These are phyloP conservation scores for Eulemur albifrons DNA, from an alignment of 2,797 vertebrate species.

Conservation along the genomic window DNA sequence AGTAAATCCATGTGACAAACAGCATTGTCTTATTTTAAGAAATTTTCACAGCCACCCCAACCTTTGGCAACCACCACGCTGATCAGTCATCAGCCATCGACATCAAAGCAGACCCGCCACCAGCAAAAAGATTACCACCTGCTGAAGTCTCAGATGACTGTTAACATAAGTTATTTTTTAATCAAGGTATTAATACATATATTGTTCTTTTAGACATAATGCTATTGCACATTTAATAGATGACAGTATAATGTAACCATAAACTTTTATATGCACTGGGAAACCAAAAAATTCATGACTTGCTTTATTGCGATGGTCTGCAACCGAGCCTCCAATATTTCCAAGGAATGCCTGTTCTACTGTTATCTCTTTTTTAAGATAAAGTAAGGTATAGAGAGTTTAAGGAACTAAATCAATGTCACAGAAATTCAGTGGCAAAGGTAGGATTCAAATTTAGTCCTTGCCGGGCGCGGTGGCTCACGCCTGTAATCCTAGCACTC, in stretches of 20 bases:
- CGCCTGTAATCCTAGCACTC: no score
- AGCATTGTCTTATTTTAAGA: neutral
- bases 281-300: neutral
- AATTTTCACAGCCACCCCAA: neutral
- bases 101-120: neutral
- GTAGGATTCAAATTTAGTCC: neutral
- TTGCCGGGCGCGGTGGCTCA: no score
- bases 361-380: constrained; percentile 6
- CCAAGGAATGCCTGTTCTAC: neutral
- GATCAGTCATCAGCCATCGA: neutral
- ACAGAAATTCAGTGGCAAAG: neutral
- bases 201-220: neutral
- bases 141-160: neutral
- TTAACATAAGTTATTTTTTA: neutral
- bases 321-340: neutral
- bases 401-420: neutral
- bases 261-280: neutral
- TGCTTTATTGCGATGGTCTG: neutral
- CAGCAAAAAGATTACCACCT: neutral
- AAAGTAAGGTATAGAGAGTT: neutral
- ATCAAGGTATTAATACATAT: neutral
- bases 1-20: neutral
- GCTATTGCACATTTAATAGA: neutral
- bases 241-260: neutral
- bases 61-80: neutral